Evolutionary conservation across 1,140 invertebrate genomes (phyloP).

Genomic region (Lineus longissimus): DNA sequence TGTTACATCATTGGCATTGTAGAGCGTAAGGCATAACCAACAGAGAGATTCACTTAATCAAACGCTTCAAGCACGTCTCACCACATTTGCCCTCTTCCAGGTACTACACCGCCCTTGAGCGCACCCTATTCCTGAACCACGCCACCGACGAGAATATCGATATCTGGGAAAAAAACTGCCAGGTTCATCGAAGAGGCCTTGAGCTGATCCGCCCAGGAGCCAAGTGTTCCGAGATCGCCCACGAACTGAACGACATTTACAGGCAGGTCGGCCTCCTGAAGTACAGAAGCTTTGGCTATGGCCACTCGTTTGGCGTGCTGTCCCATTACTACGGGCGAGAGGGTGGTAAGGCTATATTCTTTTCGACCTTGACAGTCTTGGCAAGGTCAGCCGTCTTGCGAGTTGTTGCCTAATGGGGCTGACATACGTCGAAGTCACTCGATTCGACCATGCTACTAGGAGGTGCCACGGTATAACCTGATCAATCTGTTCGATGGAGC

Average conservation of each 20-base stretch:
- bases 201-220: neutral
- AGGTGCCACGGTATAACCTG: no score
- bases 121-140: conserved; percentile 1
- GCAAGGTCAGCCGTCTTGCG: no score
- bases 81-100: no score
- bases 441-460: no score
- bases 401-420: no score
- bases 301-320: conserved; percentile 6
- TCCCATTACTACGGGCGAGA: conserved; percentile 9
- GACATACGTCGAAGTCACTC: no score
- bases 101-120: conserved; percentile 6
- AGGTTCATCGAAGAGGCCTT: neutral
- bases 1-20: no score
- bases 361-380: no score
- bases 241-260: conserved; percentile 6
- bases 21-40: no score
- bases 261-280: neutral
- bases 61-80: no score
- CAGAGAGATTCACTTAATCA: no score
- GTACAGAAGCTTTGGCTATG: conserved; percentile 8
- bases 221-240: neutral
- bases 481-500: no score
- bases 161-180: conserved; percentile 3
- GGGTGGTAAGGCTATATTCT: conserved; percentile 2
- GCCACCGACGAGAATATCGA: neutral